Conservation (phyloP, 1,140 invertebrate species). For the Metopolophium dirhodum region DNA sequence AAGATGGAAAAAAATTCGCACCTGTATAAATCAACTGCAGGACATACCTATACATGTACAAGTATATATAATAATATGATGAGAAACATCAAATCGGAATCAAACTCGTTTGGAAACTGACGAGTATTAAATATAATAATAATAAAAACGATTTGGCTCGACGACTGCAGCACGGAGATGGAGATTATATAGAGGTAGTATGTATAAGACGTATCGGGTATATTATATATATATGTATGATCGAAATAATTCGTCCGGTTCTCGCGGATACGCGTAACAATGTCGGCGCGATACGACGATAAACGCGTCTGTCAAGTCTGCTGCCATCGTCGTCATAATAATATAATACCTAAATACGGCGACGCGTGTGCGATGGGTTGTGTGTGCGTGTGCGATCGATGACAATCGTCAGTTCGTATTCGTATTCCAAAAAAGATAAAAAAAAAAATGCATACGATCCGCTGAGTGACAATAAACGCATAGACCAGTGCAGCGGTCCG, state of each 20-base stretch:
- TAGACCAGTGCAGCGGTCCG: not conserved
- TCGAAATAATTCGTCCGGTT: slow-evolving; percentile 14
- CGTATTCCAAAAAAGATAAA: not conserved
- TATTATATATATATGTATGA: not conserved
- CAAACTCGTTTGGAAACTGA: not conserved
- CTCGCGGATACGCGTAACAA: not conserved
- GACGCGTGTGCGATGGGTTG: not conserved
- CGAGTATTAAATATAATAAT: not conserved
- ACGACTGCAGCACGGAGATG: not conserved
- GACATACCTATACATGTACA: not conserved
- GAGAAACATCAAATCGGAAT: slow-evolving; percentile 11
- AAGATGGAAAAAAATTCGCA: slow-evolving; percentile 9
- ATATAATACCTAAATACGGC: not conserved
- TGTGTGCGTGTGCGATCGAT: not conserved
- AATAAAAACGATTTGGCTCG: not conserved
- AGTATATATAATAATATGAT: not conserved
- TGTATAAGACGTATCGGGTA: not conserved
- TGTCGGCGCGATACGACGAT: not conserved
- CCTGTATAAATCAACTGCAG: not conserved
- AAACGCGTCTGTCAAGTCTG: not conserved
- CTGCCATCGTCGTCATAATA: not conserved
- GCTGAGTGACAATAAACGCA: too few species aligned
- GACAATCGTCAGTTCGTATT: not conserved
- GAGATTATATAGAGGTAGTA: not conserved
- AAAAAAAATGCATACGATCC: not conserved